Conservation (phyloP, 2,888 invertebrate species). For the Agonopterix arenella region DNA sequence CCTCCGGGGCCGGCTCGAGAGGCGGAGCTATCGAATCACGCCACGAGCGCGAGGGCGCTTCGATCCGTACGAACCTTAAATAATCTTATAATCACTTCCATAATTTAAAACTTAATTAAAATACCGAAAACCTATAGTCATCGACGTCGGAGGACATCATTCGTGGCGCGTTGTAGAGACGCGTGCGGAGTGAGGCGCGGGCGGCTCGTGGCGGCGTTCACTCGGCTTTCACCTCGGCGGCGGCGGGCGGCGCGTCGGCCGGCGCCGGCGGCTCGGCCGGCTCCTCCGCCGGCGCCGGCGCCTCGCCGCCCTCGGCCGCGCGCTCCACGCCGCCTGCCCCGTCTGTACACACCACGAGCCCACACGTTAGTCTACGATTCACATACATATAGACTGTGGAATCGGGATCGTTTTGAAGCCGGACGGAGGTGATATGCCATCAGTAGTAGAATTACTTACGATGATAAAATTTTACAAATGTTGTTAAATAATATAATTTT, state of each 20-base stretch:
- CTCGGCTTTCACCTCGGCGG: conserved; percentile 46
- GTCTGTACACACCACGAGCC: neutral
- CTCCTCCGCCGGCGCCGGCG: conserved; percentile 24
- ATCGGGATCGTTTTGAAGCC: no score
- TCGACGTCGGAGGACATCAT: conserved; percentile 21
- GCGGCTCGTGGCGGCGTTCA: conserved; percentile 9
- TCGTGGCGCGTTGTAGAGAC: conserved; percentile 19
- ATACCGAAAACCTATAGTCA: conserved; percentile 58
- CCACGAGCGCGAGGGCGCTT: conserved; percentile 26
- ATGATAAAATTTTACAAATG: no score
- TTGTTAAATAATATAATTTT: no score
- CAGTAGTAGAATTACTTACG: no score
- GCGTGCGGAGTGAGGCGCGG: conserved; percentile 14
- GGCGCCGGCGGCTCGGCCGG: conserved; percentile 31
- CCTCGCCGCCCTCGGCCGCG: conserved; percentile 30
- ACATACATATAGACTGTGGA: no score
- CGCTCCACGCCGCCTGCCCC: conserved; percentile 37
- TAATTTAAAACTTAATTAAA: conserved; percentile 71
- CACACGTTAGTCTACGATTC: no score
- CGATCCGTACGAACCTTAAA: conserved; percentile 42
- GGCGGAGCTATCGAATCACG: conserved; percentile 25
- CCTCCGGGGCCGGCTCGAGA: conserved; percentile 20
- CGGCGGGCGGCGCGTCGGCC: conserved; percentile 37
- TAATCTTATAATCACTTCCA: conserved; percentile 66
- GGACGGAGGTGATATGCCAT: no score